Base-by-base conservation (phyloP, 2,113 vertebrate species). In the Trichechus manatus region DNA sequence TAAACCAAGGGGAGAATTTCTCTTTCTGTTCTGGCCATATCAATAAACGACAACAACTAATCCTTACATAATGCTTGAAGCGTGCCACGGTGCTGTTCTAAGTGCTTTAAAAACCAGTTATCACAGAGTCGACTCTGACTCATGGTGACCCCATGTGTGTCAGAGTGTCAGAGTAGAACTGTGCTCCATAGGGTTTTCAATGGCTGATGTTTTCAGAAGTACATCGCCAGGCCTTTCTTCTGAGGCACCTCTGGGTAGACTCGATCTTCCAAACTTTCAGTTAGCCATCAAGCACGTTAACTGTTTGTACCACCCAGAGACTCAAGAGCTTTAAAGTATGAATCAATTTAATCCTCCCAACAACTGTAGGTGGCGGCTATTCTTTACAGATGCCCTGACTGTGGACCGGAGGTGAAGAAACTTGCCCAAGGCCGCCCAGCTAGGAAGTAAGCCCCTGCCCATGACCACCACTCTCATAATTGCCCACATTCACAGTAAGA, bases 11-110 rank as follows among this genome's bases (percentile, higher is more conserved):
- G 74, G 70, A 91, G 20, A 59, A 27, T 2, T 56, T 22, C 31
- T 68, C 74, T 72, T 96, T 82, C 64, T 59, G n/a, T 68, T 87
- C 29, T 74, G 89, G 36, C 25, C 53, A 75, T 87, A 85, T 94
- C 9, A n/a, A 25, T 78, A 70, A 93, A 66, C n/a, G 31, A 39
- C n/a, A 70, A 63, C 29, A 33, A 79, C 70, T n/a, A 25, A 53
- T 15, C 59, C 44, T 93, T 78, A 36, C 0, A 66, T 5, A 31
- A 66, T 87, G 36, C 23, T n/a, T 70, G 39, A 4, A 22, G 15
- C 8, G 6, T 47, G 42, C n/a, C 59, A 36, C 33, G 22, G 66
- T 4, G n/a, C 25, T 83, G 20, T 36, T 36, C 6, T 39, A 86
- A 74, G 83, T 77, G 39, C 70, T 66, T 92, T 66, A 44, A 44